These are phyloP conservation scores for Onychostoma macrolepis DNA, from an alignment of 2,113 vertebrate species.

Conservation along the genomic window DNA sequence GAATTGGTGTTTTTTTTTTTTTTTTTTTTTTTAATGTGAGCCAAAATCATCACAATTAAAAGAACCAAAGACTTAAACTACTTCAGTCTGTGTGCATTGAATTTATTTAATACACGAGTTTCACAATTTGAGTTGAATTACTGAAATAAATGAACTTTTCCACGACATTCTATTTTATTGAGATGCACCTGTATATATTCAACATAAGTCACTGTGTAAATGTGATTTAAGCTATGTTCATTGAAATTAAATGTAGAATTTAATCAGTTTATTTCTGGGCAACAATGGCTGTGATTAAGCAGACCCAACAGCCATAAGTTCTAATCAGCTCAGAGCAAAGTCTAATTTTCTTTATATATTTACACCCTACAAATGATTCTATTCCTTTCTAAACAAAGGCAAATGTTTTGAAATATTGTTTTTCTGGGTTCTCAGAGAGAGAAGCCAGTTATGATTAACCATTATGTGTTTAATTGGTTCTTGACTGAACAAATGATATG, in stretches of 20 bases:
- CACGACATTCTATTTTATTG: no score
- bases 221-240: no score
- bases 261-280: slow-evolving; percentile 34
- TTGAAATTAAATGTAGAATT: background rate
- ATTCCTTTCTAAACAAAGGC: slow-evolving; percentile 25
- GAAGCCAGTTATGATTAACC: slow-evolving; percentile 40
- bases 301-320: background rate
- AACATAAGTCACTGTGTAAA: no score
- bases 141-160: no score
- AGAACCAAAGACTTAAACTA: no score
- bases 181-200: no score
- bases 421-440: slow-evolving; percentile 10
- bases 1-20: no score
- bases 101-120: no score
- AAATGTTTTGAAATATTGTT: slow-evolving; percentile 27
- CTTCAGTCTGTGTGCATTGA: no score
- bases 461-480: slow-evolving; percentile 46
- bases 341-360: background rate
- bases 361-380: slow-evolving; percentile 1
- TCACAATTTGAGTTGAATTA: no score
- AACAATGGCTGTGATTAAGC: slow-evolving; percentile 56
- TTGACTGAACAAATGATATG: slow-evolving; percentile 45
- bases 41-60: no score
- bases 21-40: no score
- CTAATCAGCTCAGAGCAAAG: slow-evolving; percentile 26